Evolutionary conservation across 2,888 invertebrate species (phyloP).

Genomic region (Hipparchia sbordonii): DNA sequence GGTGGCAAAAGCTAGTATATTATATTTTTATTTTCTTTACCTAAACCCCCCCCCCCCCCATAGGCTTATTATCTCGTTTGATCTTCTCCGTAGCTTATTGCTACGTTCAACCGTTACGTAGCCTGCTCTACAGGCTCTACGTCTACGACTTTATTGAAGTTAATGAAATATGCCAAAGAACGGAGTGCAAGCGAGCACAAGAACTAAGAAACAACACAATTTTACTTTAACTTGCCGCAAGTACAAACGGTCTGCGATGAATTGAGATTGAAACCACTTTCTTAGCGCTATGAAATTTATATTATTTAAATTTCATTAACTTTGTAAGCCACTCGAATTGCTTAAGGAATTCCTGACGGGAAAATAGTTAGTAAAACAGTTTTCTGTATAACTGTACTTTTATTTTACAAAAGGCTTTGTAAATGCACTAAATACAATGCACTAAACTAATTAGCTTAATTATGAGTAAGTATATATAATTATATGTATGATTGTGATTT

Average conservation of each 20-base stretch:
- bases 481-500: too few relatives aligned
- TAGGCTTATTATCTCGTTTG: too few relatives aligned
- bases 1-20: too few relatives aligned
- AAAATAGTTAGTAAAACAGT: background rate
- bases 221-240: conserved; percentile 11
- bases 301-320: conserved; percentile 6
- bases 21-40: too few relatives aligned
- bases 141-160: background rate
- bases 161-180: background rate
- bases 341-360: background rate
- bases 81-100: too few relatives aligned
- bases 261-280: conserved; percentile 10
- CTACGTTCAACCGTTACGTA: too few relatives aligned
- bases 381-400: background rate
- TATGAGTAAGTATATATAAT: too few relatives aligned
- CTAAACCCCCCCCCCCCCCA: too few relatives aligned
- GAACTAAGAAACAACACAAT: conserved; percentile 7
- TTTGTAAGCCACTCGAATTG: background rate
- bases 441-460: too few relatives aligned
- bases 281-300: conserved; percentile 6
- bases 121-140: background rate
- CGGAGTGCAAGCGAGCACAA: background rate
- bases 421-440: too few relatives aligned
- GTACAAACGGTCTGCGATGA: conserved; percentile 6
- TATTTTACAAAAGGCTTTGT: too few relatives aligned